phyloP scores from a whole-genome alignment of 2,888 invertebrate genomes.

The Lamproptera curius region DNA sequence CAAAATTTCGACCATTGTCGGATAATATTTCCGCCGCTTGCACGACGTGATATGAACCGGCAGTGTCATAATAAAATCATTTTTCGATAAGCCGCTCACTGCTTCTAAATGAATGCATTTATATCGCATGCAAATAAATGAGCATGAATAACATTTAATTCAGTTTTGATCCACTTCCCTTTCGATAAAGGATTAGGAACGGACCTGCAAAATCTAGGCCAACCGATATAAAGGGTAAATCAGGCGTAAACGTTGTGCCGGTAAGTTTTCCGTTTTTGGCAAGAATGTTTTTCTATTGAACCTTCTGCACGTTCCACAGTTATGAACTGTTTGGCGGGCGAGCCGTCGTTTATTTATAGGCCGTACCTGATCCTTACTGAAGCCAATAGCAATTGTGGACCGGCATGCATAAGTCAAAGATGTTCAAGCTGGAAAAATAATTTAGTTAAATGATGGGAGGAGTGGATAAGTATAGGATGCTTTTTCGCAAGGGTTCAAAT shows the following conservation, averaged over 20 bases:
- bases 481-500: background rate
- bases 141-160: background rate
- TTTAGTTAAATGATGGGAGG: background rate
- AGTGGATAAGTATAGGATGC: background rate
- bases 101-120: constrained; percentile 1
- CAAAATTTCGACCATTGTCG: constrained; percentile 31
- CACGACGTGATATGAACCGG: constrained; percentile 32
- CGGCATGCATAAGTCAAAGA: background rate
- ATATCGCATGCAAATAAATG: background rate
- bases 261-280: background rate
- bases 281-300: constrained; percentile 13
- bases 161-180: background rate
- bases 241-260: background rate
- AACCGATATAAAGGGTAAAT: background rate
- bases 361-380: constrained; percentile 22
- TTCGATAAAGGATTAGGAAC: background rate
- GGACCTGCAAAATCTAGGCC: constrained; percentile 2
- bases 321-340: constrained; percentile 22
- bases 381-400: constrained; percentile 10
- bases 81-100: constrained; percentile 23
- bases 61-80: constrained; percentile 32
- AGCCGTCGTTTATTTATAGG: constrained; percentile 23
- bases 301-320: constrained; percentile 24
- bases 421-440: background rate
- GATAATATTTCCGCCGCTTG: constrained; percentile 33